Conservation (phyloP, 2,888 invertebrate genomes). For the Lissocephala sabroskyi region DNA sequence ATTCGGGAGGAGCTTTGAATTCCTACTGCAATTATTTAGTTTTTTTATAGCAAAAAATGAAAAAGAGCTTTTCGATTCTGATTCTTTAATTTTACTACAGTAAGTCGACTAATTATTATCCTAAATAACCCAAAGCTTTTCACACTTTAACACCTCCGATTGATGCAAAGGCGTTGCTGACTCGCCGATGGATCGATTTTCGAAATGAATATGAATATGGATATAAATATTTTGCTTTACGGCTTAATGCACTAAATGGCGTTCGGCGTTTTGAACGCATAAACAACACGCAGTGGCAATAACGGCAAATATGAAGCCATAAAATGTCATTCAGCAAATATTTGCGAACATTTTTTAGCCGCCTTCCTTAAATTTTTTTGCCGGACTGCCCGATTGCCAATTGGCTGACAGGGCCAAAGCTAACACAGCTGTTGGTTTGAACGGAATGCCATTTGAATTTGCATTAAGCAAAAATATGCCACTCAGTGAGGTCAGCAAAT, state of each 20-base stretch:
- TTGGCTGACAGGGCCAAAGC: conserved; percentile 6
- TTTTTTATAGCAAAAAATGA: too few relatives aligned
- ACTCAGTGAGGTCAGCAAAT: conserved; percentile 7
- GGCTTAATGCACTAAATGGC: conserved; percentile 34
- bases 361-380: background rate
- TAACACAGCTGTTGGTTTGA: conserved; percentile 12
- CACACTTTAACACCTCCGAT: background rate
- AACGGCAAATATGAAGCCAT: conserved; percentile 18
- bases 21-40: too few relatives aligned
- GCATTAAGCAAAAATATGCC: conserved; percentile 1
- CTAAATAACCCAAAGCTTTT: too few relatives aligned
- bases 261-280: conserved; percentile 19
- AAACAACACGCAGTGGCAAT: conserved; percentile 17
- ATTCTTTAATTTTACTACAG: too few relatives aligned
- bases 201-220: too few relatives aligned
- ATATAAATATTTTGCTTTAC: conserved; percentile 30
- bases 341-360: conserved; percentile 18
- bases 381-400: background rate
- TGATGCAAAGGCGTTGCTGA: too few relatives aligned
- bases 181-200: too few relatives aligned
- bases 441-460: background rate
- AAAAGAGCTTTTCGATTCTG: too few relatives aligned
- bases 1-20: too few relatives aligned
- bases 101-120: too few relatives aligned
- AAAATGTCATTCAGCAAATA: conserved; percentile 29